phyloP scores from a whole-genome alignment of 2,113 vertebrate genomes.

The Choloepus hoffmanni region DNA sequence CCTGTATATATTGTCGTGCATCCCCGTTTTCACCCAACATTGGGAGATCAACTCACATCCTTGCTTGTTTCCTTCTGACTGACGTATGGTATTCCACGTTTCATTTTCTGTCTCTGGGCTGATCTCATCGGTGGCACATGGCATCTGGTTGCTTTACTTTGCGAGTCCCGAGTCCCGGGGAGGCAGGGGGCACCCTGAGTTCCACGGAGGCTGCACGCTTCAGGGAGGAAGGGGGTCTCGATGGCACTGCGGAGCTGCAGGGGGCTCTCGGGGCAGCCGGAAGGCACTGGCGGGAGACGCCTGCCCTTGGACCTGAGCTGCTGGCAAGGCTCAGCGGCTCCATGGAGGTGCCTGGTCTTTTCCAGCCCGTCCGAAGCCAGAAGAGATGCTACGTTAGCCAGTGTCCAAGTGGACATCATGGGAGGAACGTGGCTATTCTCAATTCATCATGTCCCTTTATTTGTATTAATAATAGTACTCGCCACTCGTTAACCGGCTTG shows the following conservation, averaged over 20 bases:
- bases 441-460: background rate
- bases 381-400: background rate
- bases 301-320: background rate
- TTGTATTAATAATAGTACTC: background rate
- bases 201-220: background rate
- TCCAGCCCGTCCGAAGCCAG: background rate
- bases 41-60: background rate
- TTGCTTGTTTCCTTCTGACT: too few species aligned
- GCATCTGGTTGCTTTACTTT: background rate
- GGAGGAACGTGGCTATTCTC: background rate
- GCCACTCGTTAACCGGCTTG: background rate
- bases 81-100: background rate
- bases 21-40: background rate
- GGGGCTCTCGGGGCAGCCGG: background rate
- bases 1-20: background rate
- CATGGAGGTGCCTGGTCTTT: background rate
- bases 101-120: too few species aligned
- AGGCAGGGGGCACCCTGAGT: background rate
- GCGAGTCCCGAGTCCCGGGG: background rate
- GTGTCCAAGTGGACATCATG: too few species aligned
- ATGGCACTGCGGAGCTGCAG: background rate
- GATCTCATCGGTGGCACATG: too few species aligned
- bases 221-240: background rate
- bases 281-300: background rate
- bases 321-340: background rate